Base-by-base conservation (phyloP, 2,113 vertebrate species). In the Pitta sordida region DNA sequence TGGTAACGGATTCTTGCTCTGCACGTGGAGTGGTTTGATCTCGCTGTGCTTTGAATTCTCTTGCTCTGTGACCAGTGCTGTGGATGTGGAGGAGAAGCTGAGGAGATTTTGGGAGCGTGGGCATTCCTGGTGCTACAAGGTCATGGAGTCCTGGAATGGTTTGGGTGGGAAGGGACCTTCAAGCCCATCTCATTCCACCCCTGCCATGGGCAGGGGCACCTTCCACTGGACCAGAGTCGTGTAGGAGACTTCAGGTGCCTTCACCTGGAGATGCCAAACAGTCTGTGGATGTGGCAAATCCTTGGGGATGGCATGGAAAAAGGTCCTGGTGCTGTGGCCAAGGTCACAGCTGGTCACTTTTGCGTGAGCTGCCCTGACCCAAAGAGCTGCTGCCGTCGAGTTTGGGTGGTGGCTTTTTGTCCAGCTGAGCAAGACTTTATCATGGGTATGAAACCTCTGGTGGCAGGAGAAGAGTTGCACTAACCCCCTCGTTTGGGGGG, bases 301-400 rank as follows among this genome's bases (percentile, higher is more conserved):
- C 3, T 29, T 22, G 29, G 29, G 11, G 43, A 24, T 3, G 2
- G 32, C 39, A 24, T 51, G n/a, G 8, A 36, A 34, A n/a, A 39
- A 6, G 52, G 51, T 18, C 7, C 44, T 0, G 2, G 2, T 2
- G 1, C 44, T 27, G 36, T 32, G 30, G 9, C 67, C 11, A 1
- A 7, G 74, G 58, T 32, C 19, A 18, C 17, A 23, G 17, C 37
- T 39, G 16, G 18, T 44, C 18, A 3, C 8, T 32, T 46, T 34
- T 29, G 34, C 0, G 1, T 10, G 74, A 8, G 21, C 41, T 37
- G 24, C 10, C 3, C n/a, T 14, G 10, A 18, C 26, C 55, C 63
- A 34, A 30, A 6, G 1, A 13, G 1, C 23, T 22, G 1, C 60
- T 2, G 37, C 56, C 37, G 1, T 13, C 36, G 18, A 6, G 6